Base-by-base conservation (phyloP, 2,113 vertebrate genomes). In the Dipodomys spectabilis region DNA sequence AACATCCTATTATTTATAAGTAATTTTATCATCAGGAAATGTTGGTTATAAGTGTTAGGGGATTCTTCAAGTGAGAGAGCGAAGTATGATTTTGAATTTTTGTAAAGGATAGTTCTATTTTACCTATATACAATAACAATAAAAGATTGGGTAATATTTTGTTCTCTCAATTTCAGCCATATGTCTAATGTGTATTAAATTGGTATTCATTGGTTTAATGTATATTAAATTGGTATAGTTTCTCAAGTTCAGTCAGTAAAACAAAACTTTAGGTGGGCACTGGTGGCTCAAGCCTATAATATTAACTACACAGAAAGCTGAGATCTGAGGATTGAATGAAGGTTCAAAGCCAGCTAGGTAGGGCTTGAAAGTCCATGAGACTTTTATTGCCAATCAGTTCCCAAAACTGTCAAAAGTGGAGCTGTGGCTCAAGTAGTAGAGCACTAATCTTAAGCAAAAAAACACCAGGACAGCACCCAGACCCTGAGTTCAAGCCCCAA, bases 11-110 rank as follows among this genome's bases (percentile, higher is more conserved):
- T 89, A 88, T 80, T 87, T 81, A 84, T 35, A 78, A 74, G 22
- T 32, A 78, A 84, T 86, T 73, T 90, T 78, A 45, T 71, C 27
- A 86, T n/a, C 19, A 87, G 28, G 90, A 85, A 92, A 57, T 57
- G n/a, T 13, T 53, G 28, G 2, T 49, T 30, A 53, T 64, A 39
- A 23, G 22, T 77, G 1, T 44, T 80, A 73, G 22, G 75, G 0
- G 1, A 0, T 22, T 0, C 65, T 91, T 35, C 9, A 74, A 72
- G 87, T 82, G 80, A 67, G 5, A 49, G n/a, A 79, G 30, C 12
- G 57, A 82, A 86, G 5, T 67, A 74, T 64, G 3, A 2, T 71
- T 78, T 39, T 84, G 19, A 32, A 53, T 53, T 85, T 93, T 73
- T 91, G 5, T 75, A 69, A 2, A 84, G 12, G 2, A 2, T 86